These are phyloP conservation scores for Pungitius pungitius DNA, from an alignment of 2,113 vertebrate species.

Conservation along the genomic window DNA sequence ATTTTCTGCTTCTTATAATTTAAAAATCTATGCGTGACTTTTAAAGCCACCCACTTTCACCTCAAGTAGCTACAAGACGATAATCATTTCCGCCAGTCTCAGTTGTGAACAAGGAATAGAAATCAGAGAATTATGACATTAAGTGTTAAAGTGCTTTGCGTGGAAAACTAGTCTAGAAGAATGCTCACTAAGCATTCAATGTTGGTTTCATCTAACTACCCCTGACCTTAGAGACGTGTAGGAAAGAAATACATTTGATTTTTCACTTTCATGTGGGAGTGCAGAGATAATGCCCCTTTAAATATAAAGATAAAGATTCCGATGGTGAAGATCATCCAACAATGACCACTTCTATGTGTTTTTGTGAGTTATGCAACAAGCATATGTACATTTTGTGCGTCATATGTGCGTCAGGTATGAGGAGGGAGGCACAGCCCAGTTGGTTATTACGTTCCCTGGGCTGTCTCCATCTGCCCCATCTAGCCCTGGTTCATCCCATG, in stretches of 20 bases:
- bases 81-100: no score
- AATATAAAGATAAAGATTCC: neutral
- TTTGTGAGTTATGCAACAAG: neutral
- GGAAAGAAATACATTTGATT: neutral
- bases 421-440: constrained; percentile 1
- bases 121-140: no score
- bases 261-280: neutral
- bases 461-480: constrained; percentile 39
- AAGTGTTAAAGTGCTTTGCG: no score
- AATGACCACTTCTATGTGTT: neutral
- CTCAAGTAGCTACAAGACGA: no score
- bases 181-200: no score
- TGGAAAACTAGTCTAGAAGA: no score
- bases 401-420: neutral
- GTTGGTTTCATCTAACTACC: neutral
- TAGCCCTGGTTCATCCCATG: neutral
- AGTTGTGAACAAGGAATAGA: no score
- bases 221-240: neutral
- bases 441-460: constrained; percentile 25
- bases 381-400: neutral
- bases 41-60: no score
- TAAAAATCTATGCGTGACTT: no score
- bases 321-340: neutral
- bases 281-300: neutral
- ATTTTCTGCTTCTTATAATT: no score